Percentiles rank a stretch among this genome's conserved stretches.
Evolutionary conservation across 2,113 vertebrate genomes (phyloP).

Genomic region (Catharus bicknelli): DNA sequence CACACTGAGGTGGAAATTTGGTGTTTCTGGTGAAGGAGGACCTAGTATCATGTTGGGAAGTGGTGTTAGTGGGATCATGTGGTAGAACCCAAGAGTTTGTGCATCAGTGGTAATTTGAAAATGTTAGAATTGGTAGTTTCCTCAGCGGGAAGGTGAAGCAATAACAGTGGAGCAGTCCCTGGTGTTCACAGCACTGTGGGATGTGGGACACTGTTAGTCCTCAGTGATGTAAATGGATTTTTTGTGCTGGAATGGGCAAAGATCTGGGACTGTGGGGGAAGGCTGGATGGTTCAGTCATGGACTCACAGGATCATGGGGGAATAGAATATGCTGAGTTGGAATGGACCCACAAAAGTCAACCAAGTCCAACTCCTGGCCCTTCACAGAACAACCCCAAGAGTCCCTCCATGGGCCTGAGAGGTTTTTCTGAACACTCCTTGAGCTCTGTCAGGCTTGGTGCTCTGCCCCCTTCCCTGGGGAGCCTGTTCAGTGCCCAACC

Average conservation of each 20-base stretch:
- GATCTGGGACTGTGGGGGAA: neutral
- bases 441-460: neutral
- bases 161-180: neutral
- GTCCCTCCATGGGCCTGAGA: neutral
- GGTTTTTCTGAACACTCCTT: fast-evolving
- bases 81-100: neutral
- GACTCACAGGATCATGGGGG: neutral
- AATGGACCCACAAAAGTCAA: neutral
- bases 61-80: neutral
- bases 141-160: neutral
- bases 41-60: fast-evolving
- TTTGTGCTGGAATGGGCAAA: neutral
- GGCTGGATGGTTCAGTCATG: neutral
- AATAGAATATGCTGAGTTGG: neutral
- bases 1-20: neutral
- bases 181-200: neutral
- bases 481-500: neutral
- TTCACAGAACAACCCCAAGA: neutral
- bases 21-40: neutral
- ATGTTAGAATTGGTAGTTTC: neutral
- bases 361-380: neutral
- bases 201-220: neutral
- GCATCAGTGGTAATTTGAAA: neutral
- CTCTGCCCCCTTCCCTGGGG: neutral
- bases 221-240: neutral